Evolutionary conservation across 2,888 invertebrate species (phyloP).

Genomic region (Drosophila bunnanda): DNA sequence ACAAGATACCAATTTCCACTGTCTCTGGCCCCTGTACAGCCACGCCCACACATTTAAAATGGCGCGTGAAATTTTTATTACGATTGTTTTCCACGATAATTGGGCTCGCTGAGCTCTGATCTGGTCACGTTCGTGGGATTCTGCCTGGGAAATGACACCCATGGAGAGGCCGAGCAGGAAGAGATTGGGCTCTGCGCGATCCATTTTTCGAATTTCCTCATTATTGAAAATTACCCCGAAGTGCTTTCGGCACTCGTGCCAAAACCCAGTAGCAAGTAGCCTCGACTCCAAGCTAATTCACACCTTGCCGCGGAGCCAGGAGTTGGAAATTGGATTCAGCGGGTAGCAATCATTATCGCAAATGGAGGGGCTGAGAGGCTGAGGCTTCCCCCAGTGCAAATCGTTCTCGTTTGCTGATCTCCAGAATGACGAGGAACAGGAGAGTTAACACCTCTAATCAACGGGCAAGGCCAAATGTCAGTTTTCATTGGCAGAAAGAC

Average conservation of each 20-base stretch:
- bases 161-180: constrained; percentile 37
- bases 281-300: constrained; percentile 28
- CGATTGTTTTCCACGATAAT: constrained; percentile 25
- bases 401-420: constrained; percentile 23
- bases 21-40: constrained; percentile 16
- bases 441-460: constrained; percentile 20
- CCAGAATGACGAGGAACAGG: not conserved
- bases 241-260: constrained; percentile 25
- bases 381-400: not conserved
- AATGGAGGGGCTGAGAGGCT: not conserved
- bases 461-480: constrained; percentile 24
- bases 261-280: constrained; percentile 56
- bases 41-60: constrained; percentile 66
- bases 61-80: constrained; percentile 60
- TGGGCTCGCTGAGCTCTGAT: constrained; percentile 15
- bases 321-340: constrained; percentile 12
- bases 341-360: constrained; percentile 15
- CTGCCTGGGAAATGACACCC: constrained; percentile 58
- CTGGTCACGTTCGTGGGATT: constrained; percentile 68
- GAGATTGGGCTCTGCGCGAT: constrained; percentile 38
- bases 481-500: constrained; percentile 13
- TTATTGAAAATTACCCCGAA: constrained; percentile 26
- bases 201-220: constrained; percentile 35
- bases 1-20: constrained; percentile 58
- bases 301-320: constrained; percentile 28